phyloP scores from a whole-genome alignment of 2,113 vertebrate species.

The Galemys pyrenaicus region DNA sequence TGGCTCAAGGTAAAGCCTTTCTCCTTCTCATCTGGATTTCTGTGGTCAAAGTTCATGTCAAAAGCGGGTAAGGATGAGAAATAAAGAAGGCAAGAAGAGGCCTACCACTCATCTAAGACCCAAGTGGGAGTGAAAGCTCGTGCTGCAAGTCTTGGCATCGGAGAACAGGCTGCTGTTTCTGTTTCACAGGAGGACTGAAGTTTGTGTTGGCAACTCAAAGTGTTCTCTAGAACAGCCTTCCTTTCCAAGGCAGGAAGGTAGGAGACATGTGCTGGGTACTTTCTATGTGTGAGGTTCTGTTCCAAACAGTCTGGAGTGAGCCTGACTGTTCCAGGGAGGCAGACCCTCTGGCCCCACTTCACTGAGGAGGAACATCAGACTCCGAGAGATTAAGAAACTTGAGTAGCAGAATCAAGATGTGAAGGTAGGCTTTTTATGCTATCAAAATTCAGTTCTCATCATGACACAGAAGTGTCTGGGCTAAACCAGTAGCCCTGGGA shows the following conservation, averaged over 20 bases:
- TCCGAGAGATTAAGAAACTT: background rate
- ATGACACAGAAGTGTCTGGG: background rate
- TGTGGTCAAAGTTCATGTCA: background rate
- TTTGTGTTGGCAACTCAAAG: background rate
- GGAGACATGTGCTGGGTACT: background rate
- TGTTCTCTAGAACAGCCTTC: background rate
- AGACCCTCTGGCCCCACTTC: background rate
- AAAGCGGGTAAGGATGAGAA: conserved; percentile 4
- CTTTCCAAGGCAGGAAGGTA: background rate
- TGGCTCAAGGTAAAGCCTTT: background rate
- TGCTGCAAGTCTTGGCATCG: background rate
- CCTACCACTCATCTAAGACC: background rate
- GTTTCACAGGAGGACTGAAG: background rate
- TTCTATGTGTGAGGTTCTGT: background rate
- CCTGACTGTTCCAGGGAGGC: background rate
- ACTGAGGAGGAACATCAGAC: background rate
- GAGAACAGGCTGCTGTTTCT: background rate
- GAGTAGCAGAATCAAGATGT: background rate
- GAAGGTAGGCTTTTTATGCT: background rate
- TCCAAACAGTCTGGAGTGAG: background rate
- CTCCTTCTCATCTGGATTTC: background rate
- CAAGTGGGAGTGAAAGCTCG: background rate
- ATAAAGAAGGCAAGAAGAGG: background rate
- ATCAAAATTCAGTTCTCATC: background rate
- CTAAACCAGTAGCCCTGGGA: background rate